Evolutionary conservation across 2,888 invertebrate genomes (phyloP), one percentile per base, ranked within the genome.

Genomic region (Tenthredo livida): DNA sequence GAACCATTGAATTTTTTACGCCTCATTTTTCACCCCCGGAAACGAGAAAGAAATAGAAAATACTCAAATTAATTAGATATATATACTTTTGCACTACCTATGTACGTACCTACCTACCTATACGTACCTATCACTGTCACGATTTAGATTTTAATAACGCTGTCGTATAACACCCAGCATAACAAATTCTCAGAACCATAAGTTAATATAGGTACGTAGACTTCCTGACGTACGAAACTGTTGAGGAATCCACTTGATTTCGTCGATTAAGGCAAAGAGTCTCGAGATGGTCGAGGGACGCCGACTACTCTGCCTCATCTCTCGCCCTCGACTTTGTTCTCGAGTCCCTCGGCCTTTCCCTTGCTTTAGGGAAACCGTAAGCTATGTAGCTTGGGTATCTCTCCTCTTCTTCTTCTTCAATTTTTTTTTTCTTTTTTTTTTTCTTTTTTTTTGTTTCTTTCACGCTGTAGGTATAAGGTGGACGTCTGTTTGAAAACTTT

Each of bases 241-340:
- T 15, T 37, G 5, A 25, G 1, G 61, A 80, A 80, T 37, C 78
- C 78, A 80, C 78, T 80, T 80, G 78, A 80, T 80, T 80, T 80
- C 78, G 58, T 58, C 78, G 58, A 80, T 80, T 80, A 80, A 80
- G 78, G 40, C 37, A 58, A 80, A 80, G 78, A 80, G 78, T 21
- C 58, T 37, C 61, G 78, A 77, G 75, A 50, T 17, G 75, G 50
- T 29, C 29, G 78, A 80, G 61, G 61, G 78, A 58, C 29, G 77
- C n/a, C 29, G 77, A 17, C 29, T 50, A 29, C 54, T 54, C 29
- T 37, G 70, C 33, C 61, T 61, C 61, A 61, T 29, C 29, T 37
- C 70, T 33, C 70, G 70, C 70, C 40, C 73, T 73, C 73, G 47
- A 73, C 73, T 21, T 33, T 70, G 70, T 70, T 21, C 61, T 61